Evolutionary conservation across 2,113 vertebrate species (phyloP).

Genomic region (Macquaria ambigua): DNA sequence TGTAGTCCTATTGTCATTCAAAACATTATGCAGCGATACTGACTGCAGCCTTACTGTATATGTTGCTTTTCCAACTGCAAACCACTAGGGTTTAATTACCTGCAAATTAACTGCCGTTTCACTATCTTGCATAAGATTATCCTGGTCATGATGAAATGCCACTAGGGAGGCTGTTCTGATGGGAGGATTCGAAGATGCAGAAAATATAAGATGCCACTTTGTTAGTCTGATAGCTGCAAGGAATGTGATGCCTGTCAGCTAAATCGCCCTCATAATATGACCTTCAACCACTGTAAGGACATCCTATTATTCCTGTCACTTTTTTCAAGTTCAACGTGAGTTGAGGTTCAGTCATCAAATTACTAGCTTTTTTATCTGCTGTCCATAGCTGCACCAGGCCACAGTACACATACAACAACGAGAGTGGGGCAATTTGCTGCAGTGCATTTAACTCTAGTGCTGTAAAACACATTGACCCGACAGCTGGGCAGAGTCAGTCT

Average conservation of each 20-base stretch:
- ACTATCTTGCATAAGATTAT: constrained; percentile 92
- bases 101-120: constrained; percentile 87
- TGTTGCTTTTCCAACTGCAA: constrained; percentile 80
- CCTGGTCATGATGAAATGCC: constrained; percentile 88
- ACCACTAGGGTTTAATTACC: constrained; percentile 91
- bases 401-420: constrained; percentile 40
- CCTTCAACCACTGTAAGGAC: constrained; percentile 65
- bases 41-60: constrained; percentile 52
- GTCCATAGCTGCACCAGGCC: constrained; percentile 24
- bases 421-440: constrained; percentile 70
- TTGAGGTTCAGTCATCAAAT: constrained; percentile 46
- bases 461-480: constrained; percentile 74
- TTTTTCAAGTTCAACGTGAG: constrained; percentile 35
- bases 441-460: constrained; percentile 71
- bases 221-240: constrained; percentile 64
- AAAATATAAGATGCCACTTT: constrained; percentile 71
- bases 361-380: constrained; percentile 34
- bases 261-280: constrained; percentile 53
- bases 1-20: constrained; percentile 54
- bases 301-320: constrained; percentile 63
- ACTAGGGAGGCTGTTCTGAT: constrained; percentile 76
- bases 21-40: constrained; percentile 32
- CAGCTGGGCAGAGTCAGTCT: constrained; percentile 67
- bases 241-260: constrained; percentile 70
- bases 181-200: constrained; percentile 75